Percentiles rank a stretch among this genome's conserved stretches.
Conservation (phyloP, 2,888 invertebrate species). For the Oscheius onirici region DNA sequence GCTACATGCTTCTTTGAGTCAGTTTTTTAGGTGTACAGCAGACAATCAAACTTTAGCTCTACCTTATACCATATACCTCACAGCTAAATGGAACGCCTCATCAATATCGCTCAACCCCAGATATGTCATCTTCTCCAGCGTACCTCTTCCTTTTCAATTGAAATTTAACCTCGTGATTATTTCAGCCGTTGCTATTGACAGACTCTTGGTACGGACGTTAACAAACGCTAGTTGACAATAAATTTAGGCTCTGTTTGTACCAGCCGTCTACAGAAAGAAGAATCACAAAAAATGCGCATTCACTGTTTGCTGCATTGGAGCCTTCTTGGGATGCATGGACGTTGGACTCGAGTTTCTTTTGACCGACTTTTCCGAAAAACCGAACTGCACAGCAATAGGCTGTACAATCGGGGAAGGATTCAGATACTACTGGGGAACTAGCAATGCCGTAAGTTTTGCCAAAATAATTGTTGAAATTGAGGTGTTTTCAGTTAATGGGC, state of each 20-base stretch:
- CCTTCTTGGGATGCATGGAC: neutral
- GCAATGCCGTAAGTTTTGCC: slow-evolving; percentile 15
- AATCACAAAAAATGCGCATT: slow-evolving; percentile 4
- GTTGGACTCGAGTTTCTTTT: neutral
- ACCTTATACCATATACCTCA: slow-evolving; percentile 12
- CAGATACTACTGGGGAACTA: slow-evolving; percentile 21
- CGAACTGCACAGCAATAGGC: slow-evolving; percentile 20
- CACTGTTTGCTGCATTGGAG: neutral
- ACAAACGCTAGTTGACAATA: neutral
- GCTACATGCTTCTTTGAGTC: no score
- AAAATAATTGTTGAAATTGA: no score
- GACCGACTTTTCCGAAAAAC: neutral
- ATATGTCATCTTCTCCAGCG: neutral
- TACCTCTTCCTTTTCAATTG: slow-evolving; percentile 15
- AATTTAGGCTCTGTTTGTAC: slow-evolving; percentile 19
- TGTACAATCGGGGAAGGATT: slow-evolving; percentile 13
- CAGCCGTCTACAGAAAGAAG: slow-evolving; percentile 1
- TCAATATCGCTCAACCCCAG: neutral
- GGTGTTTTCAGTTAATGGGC: slow-evolving; percentile 20
- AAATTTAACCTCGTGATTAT: slow-evolving; percentile 18
- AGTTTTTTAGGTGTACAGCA: no score
- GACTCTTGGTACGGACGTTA: neutral
- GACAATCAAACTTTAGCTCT: no score
- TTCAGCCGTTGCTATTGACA: slow-evolving; percentile 3
- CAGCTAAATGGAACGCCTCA: slow-evolving; percentile 1